These are phyloP conservation scores for Tragelaphus imberbis DNA, from an alignment of 2,113 vertebrate species.

Conservation along the genomic window DNA sequence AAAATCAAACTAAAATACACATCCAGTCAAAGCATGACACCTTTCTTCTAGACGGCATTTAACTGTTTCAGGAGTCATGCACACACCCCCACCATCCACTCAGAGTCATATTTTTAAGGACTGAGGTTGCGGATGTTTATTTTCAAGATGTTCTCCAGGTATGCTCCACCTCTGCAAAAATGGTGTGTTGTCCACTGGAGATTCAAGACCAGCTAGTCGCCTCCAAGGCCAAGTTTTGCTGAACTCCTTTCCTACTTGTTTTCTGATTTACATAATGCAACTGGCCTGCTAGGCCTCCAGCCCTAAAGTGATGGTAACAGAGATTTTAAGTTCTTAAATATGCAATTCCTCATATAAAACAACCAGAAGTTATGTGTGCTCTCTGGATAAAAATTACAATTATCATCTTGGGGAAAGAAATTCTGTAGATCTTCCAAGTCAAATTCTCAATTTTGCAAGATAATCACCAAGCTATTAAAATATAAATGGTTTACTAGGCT, in stretches of 20 bases:
- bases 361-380: not conserved
- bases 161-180: not conserved
- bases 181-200: rapidly evolving
- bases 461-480: not conserved
- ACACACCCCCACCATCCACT: not conserved
- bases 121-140: not conserved
- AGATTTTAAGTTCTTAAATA: not conserved
- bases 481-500: not conserved
- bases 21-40: not conserved
- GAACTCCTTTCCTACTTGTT: not conserved
- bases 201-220: not conserved
- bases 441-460: not conserved
- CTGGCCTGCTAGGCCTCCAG: not conserved
- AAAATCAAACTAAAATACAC: not conserved
- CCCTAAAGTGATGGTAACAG: not conserved
- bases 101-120: not conserved
- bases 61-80: not conserved
- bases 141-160: not conserved
- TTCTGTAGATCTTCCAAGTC: not conserved
- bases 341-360: not conserved
- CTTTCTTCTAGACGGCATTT: not conserved
- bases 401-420: not conserved
- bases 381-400: not conserved
- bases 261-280: not conserved
- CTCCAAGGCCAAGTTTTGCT: not conserved